A percentile compares a stretch with the other conserved stretches of the same genome.
Conservation (phyloP, 2,888 invertebrate species). For the Xestoiulus laeticollis region DNA sequence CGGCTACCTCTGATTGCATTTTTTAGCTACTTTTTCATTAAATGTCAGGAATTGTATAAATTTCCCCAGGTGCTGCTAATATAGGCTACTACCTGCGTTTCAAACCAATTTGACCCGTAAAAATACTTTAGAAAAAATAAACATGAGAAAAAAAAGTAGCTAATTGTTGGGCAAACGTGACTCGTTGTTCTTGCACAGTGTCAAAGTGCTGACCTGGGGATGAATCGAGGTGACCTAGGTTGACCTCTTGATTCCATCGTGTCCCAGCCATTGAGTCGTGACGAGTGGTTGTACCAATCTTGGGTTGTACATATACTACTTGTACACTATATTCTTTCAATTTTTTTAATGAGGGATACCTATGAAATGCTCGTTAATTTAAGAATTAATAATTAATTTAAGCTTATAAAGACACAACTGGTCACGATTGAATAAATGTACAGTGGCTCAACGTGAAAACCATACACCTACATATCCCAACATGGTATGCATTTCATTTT, state of each 20-base stretch:
- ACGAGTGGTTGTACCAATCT: too few species aligned
- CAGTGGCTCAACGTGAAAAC: too few species aligned
- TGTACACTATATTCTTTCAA: too few species aligned
- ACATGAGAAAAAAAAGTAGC: neutral
- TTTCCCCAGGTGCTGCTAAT: neutral
- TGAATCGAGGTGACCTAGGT: neutral
- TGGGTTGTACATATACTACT: too few species aligned
- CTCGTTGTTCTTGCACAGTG: neutral
- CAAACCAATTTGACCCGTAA: neutral
- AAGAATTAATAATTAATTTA: too few species aligned
- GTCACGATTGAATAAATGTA: too few species aligned
- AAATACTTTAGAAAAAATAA: neutral
- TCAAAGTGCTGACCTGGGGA: neutral
- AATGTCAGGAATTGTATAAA: neutral
- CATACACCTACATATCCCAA: too few species aligned
- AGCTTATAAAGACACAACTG: too few species aligned
- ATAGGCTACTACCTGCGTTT: neutral
- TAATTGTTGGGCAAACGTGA: neutral
- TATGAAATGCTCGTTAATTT: too few species aligned
- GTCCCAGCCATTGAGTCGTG: neutral
- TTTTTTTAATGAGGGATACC: too few species aligned
- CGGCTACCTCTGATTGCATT: neutral
- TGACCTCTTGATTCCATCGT: neutral
- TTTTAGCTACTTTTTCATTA: neutral
- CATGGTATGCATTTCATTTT: too few species aligned